phyloP scores from a whole-genome alignment of 2,113 vertebrate genomes.

The Scartelaos histophorus region DNA sequence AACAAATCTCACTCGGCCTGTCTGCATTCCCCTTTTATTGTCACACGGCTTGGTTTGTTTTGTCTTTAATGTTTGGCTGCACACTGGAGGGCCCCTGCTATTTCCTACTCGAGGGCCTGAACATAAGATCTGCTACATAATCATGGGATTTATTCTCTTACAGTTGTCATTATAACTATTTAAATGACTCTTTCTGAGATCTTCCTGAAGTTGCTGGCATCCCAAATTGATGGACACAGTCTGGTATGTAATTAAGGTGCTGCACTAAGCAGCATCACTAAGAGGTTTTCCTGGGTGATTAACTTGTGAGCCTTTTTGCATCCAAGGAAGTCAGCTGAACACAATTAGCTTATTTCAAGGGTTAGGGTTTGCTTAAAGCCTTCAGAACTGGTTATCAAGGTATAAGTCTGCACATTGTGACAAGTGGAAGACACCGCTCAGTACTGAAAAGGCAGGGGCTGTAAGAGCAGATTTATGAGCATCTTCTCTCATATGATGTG shows the following conservation, averaged over 20 bases:
- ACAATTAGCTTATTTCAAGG: conserved; percentile 67
- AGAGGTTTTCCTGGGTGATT: conserved; percentile 72
- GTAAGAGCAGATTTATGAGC: conserved; percentile 34
- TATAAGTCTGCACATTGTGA: conserved; percentile 42
- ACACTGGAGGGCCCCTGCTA: conserved; percentile 31
- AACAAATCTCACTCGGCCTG: conserved; percentile 42
- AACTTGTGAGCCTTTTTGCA: conserved; percentile 70
- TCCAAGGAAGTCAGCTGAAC: conserved; percentile 71
- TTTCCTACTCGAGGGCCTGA: conserved; percentile 36
- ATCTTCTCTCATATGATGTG: conserved; percentile 44
- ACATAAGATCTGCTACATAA: conserved; percentile 27
- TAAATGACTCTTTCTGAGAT: not conserved
- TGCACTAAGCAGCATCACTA: conserved; percentile 69
- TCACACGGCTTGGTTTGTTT: conserved; percentile 62
- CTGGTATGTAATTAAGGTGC: conserved; percentile 73
- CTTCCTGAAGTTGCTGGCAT: conserved; percentile 63
- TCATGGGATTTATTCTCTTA: conserved; percentile 26
- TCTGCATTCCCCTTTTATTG: conserved; percentile 53
- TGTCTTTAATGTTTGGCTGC: conserved; percentile 50
- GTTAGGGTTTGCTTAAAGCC: conserved; percentile 45
- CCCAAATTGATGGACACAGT: conserved; percentile 63
- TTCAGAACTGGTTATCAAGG: conserved; percentile 41
- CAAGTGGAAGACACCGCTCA: conserved; percentile 42
- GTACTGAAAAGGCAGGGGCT: conserved; percentile 25
- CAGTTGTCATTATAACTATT: not conserved